Percentiles rank a stretch among this genome's conserved stretches.
phyloP scores from a whole-genome alignment of 2,888 invertebrate species.

The Aproaerema taeniolella region DNA sequence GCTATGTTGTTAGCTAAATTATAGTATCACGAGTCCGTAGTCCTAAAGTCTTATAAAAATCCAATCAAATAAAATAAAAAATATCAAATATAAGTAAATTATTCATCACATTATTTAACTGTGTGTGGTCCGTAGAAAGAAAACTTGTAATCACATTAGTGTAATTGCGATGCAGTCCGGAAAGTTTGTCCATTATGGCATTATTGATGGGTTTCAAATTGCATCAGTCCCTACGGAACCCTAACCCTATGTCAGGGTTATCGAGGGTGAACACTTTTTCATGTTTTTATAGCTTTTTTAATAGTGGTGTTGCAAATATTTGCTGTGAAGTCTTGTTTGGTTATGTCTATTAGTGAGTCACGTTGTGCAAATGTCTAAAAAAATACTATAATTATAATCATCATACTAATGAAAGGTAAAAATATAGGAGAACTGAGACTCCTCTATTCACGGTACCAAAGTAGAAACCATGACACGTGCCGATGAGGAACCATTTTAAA shows the following conservation, averaged over 20 bases:
- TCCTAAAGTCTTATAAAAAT: not conserved
- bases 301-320: not conserved
- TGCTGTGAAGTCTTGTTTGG: not conserved
- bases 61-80: not conserved
- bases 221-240: slow-evolving; percentile 50
- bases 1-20: not conserved
- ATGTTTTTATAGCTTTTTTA: not conserved
- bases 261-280: not conserved
- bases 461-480: no score
- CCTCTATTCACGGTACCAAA: no score
- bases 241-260: slow-evolving; percentile 31
- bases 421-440: no score
- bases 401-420: no score
- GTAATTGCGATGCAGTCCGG: slow-evolving; percentile 66
- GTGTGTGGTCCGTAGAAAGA: slow-evolving; percentile 37
- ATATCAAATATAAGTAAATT: not conserved
- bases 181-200: slow-evolving; percentile 62
- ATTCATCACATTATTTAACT: slow-evolving; percentile 7
- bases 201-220: slow-evolving; percentile 74
- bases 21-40: not conserved
- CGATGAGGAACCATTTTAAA: no score
- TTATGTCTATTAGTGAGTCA: no score
- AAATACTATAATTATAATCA: no score
- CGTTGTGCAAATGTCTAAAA: no score
- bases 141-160: slow-evolving; percentile 62